Evolutionary conservation across 2,797 vertebrate genomes (phyloP), one percentile per base, ranked within the genome.

Genomic region (Chrysocyon brachyurus): DNA sequence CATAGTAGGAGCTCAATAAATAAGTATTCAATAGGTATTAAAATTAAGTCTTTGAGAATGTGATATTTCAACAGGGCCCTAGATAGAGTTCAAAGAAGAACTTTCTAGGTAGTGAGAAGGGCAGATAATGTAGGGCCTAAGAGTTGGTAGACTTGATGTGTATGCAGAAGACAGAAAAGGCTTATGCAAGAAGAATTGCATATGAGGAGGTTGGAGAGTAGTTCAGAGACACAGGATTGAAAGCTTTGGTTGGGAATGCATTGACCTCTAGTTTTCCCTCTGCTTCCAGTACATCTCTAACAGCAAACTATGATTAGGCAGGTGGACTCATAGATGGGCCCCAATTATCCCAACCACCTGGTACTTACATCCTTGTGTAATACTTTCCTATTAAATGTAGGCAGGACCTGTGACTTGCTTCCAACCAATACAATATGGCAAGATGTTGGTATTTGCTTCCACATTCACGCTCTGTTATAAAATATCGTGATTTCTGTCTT

Each of bases 51-150:
- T 78, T 33, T 52, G 49, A 94, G 98, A 96, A 97, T 84, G 94
- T 96, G 96, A 92, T 59, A 97, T 95, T 95, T 97, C 92, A 46
- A 36, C 2, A 52, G 52, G 77, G 31, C 26, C 31, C 92, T 97
- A 10, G 36, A 6, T 28, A 36, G 11, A 87, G 26, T 10, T 46
- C n/a, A 63, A 6, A 73, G 31, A 49, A 70, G 54, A 75, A 5
- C 46, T 61, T 57, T 63, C 24, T 19, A 28, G 73, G 28, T 54
- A 19, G 12, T 33, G 4, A 82, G 57, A 57, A 33, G 33, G 49
- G 3, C 14, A 70, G 86, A 3, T 1, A 1, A 54, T 46, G 40
- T 46, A 33, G 17, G 66, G 28, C 5, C 0, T 24, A 15, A 36
- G 63, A 19, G 64, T 9, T 73, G 11, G 12, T 49, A 36, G n/a